Percentiles rank a stretch among this genome's conserved stretches.
phyloP scores from a whole-genome alignment of 2,113 vertebrate genomes.

The Ctenomys sociabilis region DNA sequence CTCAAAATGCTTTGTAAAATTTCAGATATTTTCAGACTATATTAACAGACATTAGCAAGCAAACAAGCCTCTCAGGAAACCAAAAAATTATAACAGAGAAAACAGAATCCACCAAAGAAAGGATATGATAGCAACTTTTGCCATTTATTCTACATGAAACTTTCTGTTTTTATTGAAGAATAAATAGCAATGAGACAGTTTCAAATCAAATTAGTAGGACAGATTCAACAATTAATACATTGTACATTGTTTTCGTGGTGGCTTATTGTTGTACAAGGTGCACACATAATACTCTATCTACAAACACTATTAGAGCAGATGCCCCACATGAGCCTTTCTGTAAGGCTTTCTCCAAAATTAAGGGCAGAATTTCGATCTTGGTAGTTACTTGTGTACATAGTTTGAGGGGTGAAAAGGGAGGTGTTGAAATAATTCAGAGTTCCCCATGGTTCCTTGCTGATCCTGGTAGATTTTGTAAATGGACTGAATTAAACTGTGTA shows the following conservation, averaged over 20 bases:
- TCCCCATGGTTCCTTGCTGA: conserved; percentile 19
- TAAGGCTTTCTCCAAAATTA: conserved; percentile 8
- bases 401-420: not conserved
- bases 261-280: no score
- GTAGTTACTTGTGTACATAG: conserved; percentile 18
- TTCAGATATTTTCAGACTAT: not conserved
- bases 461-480: conserved; percentile 53
- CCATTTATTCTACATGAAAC: not conserved
- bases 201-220: no score
- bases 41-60: not conserved
- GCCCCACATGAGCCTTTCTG: not conserved
- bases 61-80: not conserved
- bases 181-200: no score
- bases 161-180: no score
- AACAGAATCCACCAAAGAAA: not conserved
- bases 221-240: no score
- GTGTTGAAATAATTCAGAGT: conserved; percentile 17
- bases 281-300: no score
- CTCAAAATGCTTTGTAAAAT: conserved; percentile 32
- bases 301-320: no score
- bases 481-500: conserved; percentile 38
- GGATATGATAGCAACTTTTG: not conserved
- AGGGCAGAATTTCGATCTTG: conserved; percentile 27
- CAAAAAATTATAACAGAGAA: conserved; percentile 27
- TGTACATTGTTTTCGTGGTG: no score